Evolutionary conservation across 2,888 invertebrate genomes (phyloP).

Genomic region (Dynastes grantii): DNA sequence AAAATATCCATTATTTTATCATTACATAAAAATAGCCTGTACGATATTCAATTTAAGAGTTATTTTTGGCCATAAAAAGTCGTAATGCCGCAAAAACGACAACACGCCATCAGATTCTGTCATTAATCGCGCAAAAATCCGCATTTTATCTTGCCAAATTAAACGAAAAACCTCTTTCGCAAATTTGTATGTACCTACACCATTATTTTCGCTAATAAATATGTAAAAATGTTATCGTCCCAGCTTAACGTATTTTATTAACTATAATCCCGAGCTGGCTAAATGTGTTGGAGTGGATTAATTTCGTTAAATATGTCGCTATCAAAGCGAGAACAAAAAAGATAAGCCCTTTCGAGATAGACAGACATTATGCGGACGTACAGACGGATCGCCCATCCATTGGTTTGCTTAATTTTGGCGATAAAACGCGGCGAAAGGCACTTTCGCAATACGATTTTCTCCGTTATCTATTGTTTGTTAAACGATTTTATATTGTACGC

Average conservation of each 20-base stretch:
- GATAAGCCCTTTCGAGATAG: background rate
- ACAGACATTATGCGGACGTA: background rate
- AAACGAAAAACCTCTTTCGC: background rate
- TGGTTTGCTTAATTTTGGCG: background rate
- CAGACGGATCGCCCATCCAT: too few species aligned
- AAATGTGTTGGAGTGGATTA: background rate
- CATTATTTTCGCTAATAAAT: slow-evolving; percentile 16
- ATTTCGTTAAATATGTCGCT: background rate
- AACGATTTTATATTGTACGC: background rate
- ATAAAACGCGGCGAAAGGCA: background rate
- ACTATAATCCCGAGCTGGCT: slow-evolving; percentile 5
- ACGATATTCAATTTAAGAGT: background rate
- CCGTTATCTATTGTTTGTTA: background rate
- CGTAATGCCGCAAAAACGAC: background rate
- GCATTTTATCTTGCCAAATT: slow-evolving; percentile 1
- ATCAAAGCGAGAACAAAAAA: background rate
- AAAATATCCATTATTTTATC: background rate
- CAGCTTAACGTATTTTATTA: background rate
- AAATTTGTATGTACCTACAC: background rate
- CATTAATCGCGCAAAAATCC: background rate
- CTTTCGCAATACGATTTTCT: background rate
- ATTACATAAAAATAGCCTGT: background rate
- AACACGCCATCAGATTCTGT: background rate
- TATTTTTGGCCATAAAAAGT: background rate
- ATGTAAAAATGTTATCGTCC: slow-evolving; percentile 5